A percentile compares a stretch with the other conserved stretches of the same genome.
phyloP scores from a whole-genome alignment of 2,113 vertebrate genomes.

The Onychorhynchus coronatus region DNA sequence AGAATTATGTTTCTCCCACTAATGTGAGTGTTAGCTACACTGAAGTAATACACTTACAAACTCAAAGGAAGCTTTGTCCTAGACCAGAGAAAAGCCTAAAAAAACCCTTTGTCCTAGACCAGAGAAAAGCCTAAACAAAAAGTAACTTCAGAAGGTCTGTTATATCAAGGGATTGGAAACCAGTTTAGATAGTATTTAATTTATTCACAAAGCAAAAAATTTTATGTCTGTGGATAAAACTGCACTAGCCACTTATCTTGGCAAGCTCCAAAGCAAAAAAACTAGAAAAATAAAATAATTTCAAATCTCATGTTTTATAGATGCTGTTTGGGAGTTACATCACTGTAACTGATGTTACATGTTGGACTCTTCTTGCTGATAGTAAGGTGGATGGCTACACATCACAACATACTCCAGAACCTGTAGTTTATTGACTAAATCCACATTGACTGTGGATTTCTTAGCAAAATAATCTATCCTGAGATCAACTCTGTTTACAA shows the following conservation, averaged over 20 bases:
- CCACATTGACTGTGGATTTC: not conserved
- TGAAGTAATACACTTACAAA: not conserved
- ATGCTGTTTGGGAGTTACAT: not conserved
- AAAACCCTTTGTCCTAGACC: not conserved
- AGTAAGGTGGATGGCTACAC: not conserved
- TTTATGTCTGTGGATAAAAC: not conserved
- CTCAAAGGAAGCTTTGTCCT: not conserved
- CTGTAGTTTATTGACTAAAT: not conserved
- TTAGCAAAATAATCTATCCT: not conserved
- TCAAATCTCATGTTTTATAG: not conserved
- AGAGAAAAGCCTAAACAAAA: not conserved
- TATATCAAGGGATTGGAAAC: not conserved
- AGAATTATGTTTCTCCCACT: not conserved
- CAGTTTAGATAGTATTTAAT: not conserved
- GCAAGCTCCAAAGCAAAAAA: not conserved
- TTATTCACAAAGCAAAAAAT: not conserved
- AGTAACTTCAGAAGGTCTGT: not conserved
- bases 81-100: not conserved
- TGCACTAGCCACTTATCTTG: not conserved
- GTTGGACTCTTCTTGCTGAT: not conserved
- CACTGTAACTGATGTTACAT: too few species aligned
- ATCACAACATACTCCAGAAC: not conserved
- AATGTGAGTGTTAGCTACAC: not conserved
- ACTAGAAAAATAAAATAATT: not conserved
- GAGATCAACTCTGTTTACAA: not conserved